Conservation (phyloP, 2,888 invertebrate genomes). For the Ichneumon xanthorius region DNA sequence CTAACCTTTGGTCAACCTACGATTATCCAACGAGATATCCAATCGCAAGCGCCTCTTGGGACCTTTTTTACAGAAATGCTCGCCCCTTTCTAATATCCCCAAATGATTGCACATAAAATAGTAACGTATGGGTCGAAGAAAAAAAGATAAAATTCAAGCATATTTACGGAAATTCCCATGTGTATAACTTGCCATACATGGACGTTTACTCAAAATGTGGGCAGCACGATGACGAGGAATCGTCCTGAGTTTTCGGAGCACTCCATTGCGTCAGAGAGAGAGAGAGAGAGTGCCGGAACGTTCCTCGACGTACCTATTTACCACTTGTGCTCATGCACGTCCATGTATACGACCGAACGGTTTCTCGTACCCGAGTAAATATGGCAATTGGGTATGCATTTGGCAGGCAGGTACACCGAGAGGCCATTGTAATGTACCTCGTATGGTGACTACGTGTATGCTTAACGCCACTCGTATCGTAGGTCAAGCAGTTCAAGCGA, state of each 20-base stretch:
- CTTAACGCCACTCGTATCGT: constrained; percentile 52
- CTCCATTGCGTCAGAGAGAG: not conserved
- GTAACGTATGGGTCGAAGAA: not conserved
- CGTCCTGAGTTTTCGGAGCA: constrained; percentile 2
- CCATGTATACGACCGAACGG: constrained; percentile 25
- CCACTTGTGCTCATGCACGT: constrained; percentile 36
- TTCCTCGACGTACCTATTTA: constrained; percentile 51
- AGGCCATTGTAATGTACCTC: constrained; percentile 48
- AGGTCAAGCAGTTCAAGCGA: constrained; percentile 38
- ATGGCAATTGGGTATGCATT: constrained; percentile 62
- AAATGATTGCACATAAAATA: not conserved
- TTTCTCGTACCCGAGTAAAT: constrained; percentile 53
- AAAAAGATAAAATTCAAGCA: not conserved
- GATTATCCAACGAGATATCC: too few species aligned
- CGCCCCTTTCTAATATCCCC: not conserved
- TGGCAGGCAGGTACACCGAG: constrained; percentile 46
- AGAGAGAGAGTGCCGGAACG: not conserved
- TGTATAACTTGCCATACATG: not conserved
- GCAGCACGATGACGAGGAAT: constrained; percentile 12
- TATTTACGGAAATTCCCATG: not conserved
- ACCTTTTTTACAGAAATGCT: too few species aligned
- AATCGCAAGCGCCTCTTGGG: too few species aligned
- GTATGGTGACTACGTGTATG: constrained; percentile 30
- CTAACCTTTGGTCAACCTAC: too few species aligned
- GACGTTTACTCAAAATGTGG: constrained; percentile 5